Percentiles rank a stretch among this genome's conserved stretches.
Evolutionary conservation across 92 coral and sea anemone species (phyloP).

Genomic region (Parazoanthus swiftii): DNA sequence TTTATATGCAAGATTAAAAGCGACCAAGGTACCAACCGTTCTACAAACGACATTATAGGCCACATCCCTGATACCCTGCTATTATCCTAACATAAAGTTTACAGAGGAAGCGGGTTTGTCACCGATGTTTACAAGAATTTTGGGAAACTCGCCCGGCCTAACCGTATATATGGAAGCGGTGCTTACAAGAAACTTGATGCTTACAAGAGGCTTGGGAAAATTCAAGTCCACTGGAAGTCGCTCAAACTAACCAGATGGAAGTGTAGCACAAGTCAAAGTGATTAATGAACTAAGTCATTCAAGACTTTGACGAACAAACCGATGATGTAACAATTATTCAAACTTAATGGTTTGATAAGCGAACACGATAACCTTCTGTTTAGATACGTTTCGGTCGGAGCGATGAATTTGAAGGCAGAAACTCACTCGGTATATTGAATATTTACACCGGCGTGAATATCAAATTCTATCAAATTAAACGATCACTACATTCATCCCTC

Average conservation of each 20-base stretch:
- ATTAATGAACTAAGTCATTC: neutral
- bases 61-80: conserved; percentile 11
- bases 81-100: conserved; percentile 2
- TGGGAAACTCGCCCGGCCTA: neutral
- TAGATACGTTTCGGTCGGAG: neutral
- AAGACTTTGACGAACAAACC: neutral
- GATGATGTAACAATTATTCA: neutral
- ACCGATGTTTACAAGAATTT: neutral
- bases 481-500: neutral
- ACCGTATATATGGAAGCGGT: no score
- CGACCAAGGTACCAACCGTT: no score
- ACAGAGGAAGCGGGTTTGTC: conserved; percentile 6
- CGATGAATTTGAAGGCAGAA: neutral
- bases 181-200: no score
- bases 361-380: neutral
- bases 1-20: no score
- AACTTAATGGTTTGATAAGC: neutral
- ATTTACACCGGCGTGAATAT: neutral
- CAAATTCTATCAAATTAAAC: neutral
- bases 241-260: conserved; percentile 9
- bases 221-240: conserved; percentile 24
- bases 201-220: neutral
- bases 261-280: neutral
- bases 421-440: neutral
- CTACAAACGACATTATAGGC: neutral